Evolutionary conservation across 1,140 invertebrate species (phyloP), one percentile per base, ranked within the genome.

Genomic region (Homarus americanus): DNA sequence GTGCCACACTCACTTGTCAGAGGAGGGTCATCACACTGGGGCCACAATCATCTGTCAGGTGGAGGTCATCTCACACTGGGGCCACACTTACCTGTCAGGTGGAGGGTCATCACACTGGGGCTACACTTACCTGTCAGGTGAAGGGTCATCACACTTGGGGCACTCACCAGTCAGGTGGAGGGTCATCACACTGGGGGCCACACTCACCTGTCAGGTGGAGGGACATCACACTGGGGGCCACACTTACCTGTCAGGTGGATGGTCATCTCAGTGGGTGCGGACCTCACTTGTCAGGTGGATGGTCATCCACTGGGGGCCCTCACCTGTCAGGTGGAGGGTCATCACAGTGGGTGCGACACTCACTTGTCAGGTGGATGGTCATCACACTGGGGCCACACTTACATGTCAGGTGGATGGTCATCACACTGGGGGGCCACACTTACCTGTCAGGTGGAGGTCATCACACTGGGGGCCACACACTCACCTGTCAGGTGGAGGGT

Each of bases 381-480:
- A 28, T 91, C 91, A 80, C 84, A 91, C 76, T 91, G 91, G 28
- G 69, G 40, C 91, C 91, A 63, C 91, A 91, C 34, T 91, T n/a
- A n/a, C n/a, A n/a, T n/a, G n/a, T n/a, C 44, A 49, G 44, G 44
- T 7, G 44, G 44, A 49, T 10, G 53, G 9, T 63, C 53, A 24
- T 24, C 20, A 63, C 9, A 63, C 53, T 63, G 44, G 44, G 44
- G 5, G n/a, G 9, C 53, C 53, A 17, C 20, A 24, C 53, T 63
- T 3, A 63, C 44, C 44, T 49, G 53, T 24, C 58, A 63, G 58
- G 58, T 20, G 58, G 58, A 24, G 63, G 63, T 69, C 63, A 12
- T 69, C 63, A 69, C 28, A 69, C 63, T 69, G 63, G 63, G 63
- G 28, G 63, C 63, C 63, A 69, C 63, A 69, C 63, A 69, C 63